Evolutionary conservation across 2,797 vertebrate species (phyloP), one percentile per base, ranked within the genome.

Genomic region (Streptopelia turtur): DNA sequence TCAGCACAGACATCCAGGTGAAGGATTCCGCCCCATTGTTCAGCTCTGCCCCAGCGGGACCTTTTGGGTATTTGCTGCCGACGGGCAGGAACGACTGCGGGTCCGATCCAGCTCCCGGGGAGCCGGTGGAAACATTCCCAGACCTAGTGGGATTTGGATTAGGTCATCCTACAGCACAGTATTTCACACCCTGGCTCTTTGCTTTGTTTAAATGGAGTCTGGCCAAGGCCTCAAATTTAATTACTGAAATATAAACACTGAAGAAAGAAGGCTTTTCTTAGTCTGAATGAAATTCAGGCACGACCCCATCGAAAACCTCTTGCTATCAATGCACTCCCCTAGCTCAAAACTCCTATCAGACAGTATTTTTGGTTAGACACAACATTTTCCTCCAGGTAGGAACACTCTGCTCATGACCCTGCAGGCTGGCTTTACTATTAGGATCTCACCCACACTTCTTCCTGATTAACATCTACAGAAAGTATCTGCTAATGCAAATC

Each of bases 141-240:
- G 93, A 74, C 47, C 83, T 70, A 33, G 91, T 92, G 82, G 75
- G 82, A 60, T 89, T 89, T 95, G 87, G 84, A 83, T 93, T 91
- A 93, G 93, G 84, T 96, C 94, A 92, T 68, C 68, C 20, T 23
- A 35, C 59, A 91, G 82, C 60, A 28, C 56, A 35, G 56, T 63
- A 28, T 78, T 93, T 92, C 89, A 70, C 87, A 94, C 82, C 60
- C 93, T 80, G 79, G 82, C 68, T 89, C 71, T 72, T 84, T 41
- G 53, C 57, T 96, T 93, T 94, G 91, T 94, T 94, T 83, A 70
- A 87, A 70, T 79, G 87, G 82, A 95, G 82, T 49, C 87, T 85
- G 84, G 95, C 93, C 95, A 89, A 92, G 78, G 68, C 37, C 47
- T 89, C 89, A 56, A 17, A 91, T 80, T 65, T 55, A 64, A 83